These are phyloP conservation scores for Nomia melanderi DNA, from an alignment of 1,140 invertebrate species.

Conservation along the genomic window DNA sequence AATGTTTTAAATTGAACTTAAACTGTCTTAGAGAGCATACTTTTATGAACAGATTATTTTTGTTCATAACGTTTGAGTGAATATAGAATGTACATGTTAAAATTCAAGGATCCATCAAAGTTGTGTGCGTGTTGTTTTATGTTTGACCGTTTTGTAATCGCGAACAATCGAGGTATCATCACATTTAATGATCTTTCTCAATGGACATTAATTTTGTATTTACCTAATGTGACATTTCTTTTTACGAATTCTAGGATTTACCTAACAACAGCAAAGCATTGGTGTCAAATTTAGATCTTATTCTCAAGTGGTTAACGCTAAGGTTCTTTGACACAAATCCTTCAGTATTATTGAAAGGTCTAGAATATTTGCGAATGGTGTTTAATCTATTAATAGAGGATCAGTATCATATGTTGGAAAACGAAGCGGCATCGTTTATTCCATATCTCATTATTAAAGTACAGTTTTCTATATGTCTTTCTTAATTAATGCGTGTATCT, in stretches of 20 bases:
- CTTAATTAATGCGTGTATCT: conserved; percentile 12
- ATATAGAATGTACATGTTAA: too few relatives aligned
- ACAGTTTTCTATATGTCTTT: conserved; percentile 10
- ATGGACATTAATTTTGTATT: too few relatives aligned
- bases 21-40: too few relatives aligned
- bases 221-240: not conserved
- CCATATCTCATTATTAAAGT: conserved; percentile 96
- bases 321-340: conserved; percentile 99
- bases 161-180: too few relatives aligned
- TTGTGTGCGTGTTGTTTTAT: too few relatives aligned
- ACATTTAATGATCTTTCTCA: too few relatives aligned
- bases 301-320: conserved; percentile 97
- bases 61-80: too few relatives aligned
- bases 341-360: conserved; percentile 95
- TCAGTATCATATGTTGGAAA: conserved; percentile 93
- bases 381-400: conserved; percentile 90
- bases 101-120: too few relatives aligned
- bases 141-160: too few relatives aligned
- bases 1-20: too few relatives aligned
- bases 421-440: conserved; percentile 95
- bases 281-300: conserved; percentile 95
- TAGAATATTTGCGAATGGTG: conserved; percentile 94
- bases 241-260: conserved; percentile 82
- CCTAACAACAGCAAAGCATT: conserved; percentile 89
- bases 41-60: too few relatives aligned